Conservation (phyloP, 2,888 invertebrate genomes). For the Drosophila buzzatii region DNA sequence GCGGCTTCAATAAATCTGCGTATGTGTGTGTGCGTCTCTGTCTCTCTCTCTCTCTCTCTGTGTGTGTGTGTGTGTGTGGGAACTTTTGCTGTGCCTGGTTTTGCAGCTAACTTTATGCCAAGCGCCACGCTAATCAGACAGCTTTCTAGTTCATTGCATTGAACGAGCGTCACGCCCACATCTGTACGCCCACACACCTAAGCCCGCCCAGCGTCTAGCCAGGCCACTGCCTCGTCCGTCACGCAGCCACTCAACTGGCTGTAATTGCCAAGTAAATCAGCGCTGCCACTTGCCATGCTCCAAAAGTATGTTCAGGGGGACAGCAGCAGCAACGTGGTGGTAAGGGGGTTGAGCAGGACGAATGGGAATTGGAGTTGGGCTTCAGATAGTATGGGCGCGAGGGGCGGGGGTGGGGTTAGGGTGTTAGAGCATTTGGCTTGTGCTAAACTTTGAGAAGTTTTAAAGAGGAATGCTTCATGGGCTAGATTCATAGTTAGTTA, state of each 20-base stretch:
- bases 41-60: too few species aligned
- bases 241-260: constrained; percentile 68
- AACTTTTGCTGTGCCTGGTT: constrained; percentile 63
- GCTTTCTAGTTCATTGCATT: constrained; percentile 79
- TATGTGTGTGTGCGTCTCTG: neutral
- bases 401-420: neutral
- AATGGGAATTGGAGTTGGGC: constrained; percentile 12
- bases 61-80: constrained; percentile 39
- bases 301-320: constrained; percentile 57
- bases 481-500: constrained; percentile 77
- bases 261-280: constrained; percentile 79
- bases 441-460: constrained; percentile 70
- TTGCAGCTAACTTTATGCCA: constrained; percentile 59
- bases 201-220: neutral
- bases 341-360: neutral
- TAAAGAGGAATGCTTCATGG: constrained; percentile 79
- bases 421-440: constrained; percentile 9
- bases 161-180: constrained; percentile 55
- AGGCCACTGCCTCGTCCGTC: constrained; percentile 50
- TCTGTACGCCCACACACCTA: constrained; percentile 13
- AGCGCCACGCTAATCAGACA: constrained; percentile 76
- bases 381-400: neutral
- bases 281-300: constrained; percentile 78
- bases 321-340: neutral
- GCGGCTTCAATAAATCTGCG: constrained; percentile 70